Evolutionary conservation across 2,797 vertebrate species (phyloP).

Genomic region (Petrocephalus sullivani): DNA sequence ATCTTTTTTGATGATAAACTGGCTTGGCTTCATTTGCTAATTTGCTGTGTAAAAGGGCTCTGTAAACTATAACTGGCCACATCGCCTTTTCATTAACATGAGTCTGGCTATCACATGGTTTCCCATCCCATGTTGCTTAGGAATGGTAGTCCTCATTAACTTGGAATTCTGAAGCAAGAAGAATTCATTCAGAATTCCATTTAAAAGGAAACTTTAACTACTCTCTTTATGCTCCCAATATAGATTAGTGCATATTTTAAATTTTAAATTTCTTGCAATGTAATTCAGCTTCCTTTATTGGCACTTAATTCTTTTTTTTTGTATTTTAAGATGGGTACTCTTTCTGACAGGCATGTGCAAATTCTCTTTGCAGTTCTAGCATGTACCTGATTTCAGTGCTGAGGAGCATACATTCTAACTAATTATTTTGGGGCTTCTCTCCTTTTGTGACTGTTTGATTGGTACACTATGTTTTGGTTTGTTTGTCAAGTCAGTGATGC

Average conservation of each 20-base stretch:
- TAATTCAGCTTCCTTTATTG: background rate
- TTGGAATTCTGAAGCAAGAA: background rate
- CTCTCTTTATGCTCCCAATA: background rate
- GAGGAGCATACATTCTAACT: background rate
- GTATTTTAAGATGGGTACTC: background rate
- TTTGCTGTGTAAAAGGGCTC: background rate
- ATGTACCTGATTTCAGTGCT: background rate
- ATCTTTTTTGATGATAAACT: background rate
- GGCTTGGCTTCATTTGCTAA: background rate
- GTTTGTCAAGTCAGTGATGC: too few relatives aligned
- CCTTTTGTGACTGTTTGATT: background rate
- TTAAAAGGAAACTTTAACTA: background rate
- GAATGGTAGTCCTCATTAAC: background rate
- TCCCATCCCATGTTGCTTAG: background rate
- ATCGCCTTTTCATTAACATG: background rate
- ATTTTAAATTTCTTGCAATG: background rate
- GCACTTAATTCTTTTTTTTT: background rate
- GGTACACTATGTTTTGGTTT: background rate
- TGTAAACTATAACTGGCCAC: background rate
- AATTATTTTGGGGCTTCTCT: background rate
- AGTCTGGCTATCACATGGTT: background rate
- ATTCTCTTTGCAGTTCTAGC: background rate
- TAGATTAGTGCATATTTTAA: background rate
- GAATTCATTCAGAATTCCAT: background rate
- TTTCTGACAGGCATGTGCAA: background rate